Percentiles rank a stretch among this genome's conserved stretches.
These are phyloP conservation scores for Agelastica alni DNA, from an alignment of 2,888 invertebrate species.

Conservation along the genomic window DNA sequence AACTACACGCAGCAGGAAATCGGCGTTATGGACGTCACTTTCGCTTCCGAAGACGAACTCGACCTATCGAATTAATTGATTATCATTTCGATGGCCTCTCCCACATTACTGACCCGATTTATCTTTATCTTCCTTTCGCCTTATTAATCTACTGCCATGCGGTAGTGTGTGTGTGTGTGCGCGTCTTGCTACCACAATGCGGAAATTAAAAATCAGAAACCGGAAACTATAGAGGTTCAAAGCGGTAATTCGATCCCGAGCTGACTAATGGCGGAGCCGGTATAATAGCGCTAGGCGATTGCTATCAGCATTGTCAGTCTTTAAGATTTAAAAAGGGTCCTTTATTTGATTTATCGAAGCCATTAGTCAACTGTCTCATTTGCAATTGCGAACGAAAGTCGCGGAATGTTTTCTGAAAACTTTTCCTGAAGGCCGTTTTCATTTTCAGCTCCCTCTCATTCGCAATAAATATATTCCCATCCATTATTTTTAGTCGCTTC, in stretches of 20 bases:
- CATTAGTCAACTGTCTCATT: slow-evolving; percentile 51
- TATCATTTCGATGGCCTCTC: slow-evolving; percentile 21
- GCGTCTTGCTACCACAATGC: slow-evolving; percentile 28
- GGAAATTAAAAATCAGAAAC: slow-evolving; percentile 52
- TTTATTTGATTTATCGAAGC: slow-evolving; percentile 51
- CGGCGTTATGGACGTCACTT: too few relatives aligned
- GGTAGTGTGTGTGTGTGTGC: too few relatives aligned
- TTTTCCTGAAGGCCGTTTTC: slow-evolving; percentile 1
- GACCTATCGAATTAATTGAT: slow-evolving; percentile 22
- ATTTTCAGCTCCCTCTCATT: too few relatives aligned
- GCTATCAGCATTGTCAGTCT: slow-evolving; percentile 33
- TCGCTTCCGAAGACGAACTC: too few relatives aligned
- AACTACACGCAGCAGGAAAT: too few relatives aligned
- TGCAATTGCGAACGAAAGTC: slow-evolving; percentile 37
- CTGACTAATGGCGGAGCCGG: slow-evolving; percentile 32
- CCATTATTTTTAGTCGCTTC: too few relatives aligned
- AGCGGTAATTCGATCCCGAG: slow-evolving; percentile 35
- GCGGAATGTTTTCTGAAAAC: slow-evolving; percentile 16
- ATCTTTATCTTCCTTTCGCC: slow-evolving; percentile 13
- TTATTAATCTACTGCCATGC: slow-evolving; percentile 7
- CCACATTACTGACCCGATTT: slow-evolving; percentile 27
- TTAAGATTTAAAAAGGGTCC: slow-evolving; percentile 36
- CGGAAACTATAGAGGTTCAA: slow-evolving; percentile 42
- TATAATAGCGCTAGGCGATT: slow-evolving; percentile 28
- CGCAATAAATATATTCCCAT: too few relatives aligned